A percentile compares a stretch with the other conserved stretches of the same genome.
phyloP scores from a whole-genome alignment of 2,888 invertebrate genomes.

The Agonum fuliginosum region DNA sequence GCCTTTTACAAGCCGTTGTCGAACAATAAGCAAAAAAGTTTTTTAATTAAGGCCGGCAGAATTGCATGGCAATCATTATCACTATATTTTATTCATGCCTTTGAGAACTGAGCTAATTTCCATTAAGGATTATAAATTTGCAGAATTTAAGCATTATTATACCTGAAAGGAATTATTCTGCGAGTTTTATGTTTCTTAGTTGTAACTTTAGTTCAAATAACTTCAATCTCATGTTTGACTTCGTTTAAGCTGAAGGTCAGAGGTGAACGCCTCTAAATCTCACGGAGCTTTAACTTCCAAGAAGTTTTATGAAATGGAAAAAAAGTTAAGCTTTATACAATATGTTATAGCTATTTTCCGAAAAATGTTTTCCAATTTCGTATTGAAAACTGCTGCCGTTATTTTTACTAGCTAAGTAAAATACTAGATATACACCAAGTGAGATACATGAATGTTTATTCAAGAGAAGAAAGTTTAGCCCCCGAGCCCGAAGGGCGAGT shows the following conservation, averaged over 20 bases:
- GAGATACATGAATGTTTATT: too few relatives aligned
- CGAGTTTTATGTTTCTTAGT: not conserved
- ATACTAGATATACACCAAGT: too few relatives aligned
- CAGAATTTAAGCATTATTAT: not conserved
- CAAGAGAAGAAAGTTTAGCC: too few relatives aligned
- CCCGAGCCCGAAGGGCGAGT: too few relatives aligned
- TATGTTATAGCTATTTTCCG: not conserved
- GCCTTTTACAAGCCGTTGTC: not conserved
- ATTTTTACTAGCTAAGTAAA: not conserved
- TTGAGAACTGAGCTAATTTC: not conserved
- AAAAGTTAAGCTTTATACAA: not conserved
- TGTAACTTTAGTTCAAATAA: not conserved
- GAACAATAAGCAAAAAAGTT: slow-evolving; percentile 41
- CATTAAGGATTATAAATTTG: not conserved
- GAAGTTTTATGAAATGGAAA: not conserved
- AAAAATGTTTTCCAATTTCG: not conserved
- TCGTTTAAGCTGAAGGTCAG: not conserved
- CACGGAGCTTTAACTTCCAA: not conserved
- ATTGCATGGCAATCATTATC: not conserved
- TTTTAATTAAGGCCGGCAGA: slow-evolving; percentile 24
- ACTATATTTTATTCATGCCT: slow-evolving; percentile 32
- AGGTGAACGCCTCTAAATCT: not conserved
- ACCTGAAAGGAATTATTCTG: not conserved
- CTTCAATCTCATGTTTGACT: not conserved
- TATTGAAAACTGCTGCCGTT: not conserved